These are phyloP conservation scores for Myotis davidii DNA, from an alignment of 2,113 vertebrate species.

Conservation along the genomic window DNA sequence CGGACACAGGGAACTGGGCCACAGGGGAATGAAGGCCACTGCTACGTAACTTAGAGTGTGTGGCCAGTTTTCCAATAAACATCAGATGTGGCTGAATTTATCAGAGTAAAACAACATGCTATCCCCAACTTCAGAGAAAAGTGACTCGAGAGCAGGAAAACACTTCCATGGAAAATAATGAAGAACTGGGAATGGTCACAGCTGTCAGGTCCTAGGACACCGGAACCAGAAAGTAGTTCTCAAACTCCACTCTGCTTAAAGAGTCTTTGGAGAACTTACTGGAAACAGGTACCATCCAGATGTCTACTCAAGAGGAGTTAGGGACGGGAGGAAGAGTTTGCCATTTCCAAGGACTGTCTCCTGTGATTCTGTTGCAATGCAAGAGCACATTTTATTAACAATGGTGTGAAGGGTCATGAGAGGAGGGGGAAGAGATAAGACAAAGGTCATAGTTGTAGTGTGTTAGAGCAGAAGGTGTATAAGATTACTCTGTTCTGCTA, in stretches of 20 bases:
- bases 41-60: too few species aligned
- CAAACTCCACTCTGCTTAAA: background rate
- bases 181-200: background rate
- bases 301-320: background rate
- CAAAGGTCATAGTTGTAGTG: too few species aligned
- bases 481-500: background rate
- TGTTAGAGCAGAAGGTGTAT: too few species aligned
- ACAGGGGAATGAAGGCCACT: background rate
- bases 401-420: too few species aligned
- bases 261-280: background rate
- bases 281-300: too few species aligned
- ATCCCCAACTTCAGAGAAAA: too few species aligned
- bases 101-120: too few species aligned
- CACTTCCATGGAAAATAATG: background rate
- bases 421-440: too few species aligned
- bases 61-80: background rate
- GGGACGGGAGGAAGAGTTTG: too few species aligned
- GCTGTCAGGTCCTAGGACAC: background rate
- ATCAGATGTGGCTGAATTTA: background rate
- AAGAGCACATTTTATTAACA: background rate
- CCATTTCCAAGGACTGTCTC: too few species aligned
- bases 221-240: background rate
- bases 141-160: background rate
- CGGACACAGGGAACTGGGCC: background rate
- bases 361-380: background rate